Evolutionary conservation across 2,888 invertebrate species (phyloP), one percentile per base, ranked within the genome.

Genomic region (Cistogaster globosa): DNA sequence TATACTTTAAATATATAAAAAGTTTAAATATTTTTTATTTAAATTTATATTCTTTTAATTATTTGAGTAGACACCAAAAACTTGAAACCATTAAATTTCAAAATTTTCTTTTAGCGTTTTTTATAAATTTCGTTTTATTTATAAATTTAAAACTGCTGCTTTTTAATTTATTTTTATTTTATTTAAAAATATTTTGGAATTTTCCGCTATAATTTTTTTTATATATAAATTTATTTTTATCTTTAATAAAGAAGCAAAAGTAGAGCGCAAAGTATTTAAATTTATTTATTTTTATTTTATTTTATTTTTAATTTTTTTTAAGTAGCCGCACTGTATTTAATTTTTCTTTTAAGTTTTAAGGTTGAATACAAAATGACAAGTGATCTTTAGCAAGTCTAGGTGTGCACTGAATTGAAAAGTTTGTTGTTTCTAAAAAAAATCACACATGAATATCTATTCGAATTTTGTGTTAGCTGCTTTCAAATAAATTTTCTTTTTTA

Each of bases 351-450:
- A 6, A 32, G 20, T 71, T 51, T 20, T 65, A 11, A 12, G n/a
- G 67, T 68, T 68, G 80, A 60, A 65, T 75, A 65, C 72, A 63
- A 76, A 63, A 60, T 63, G 87, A 90, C 90, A 89, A 91, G 90
- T 90, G 90, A 90, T 90, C 90, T 90, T 90, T 89, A 90, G 90
- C 90, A 90, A 89, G 90, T 90, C 90, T 91, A 90, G 91, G 90
- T 91, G 89, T 91, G 89, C 90, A 90, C 90, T 90, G 89, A 91
- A 84, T 85, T 86, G 32, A 75, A 81, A 80, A 63, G 72, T 72
- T 7, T 5, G 5, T 74, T 75, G 22, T 80, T 69, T 26, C 16
- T 42, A 8, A 26, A 32, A 36, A 68, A 75, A 81, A 81, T 74
- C 45, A 62, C 26, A 48, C 22, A 20, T 58, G 67, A 84, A 77